phyloP scores from a whole-genome alignment of 2,797 vertebrate genomes.

The Aeoliscus strigatus region DNA sequence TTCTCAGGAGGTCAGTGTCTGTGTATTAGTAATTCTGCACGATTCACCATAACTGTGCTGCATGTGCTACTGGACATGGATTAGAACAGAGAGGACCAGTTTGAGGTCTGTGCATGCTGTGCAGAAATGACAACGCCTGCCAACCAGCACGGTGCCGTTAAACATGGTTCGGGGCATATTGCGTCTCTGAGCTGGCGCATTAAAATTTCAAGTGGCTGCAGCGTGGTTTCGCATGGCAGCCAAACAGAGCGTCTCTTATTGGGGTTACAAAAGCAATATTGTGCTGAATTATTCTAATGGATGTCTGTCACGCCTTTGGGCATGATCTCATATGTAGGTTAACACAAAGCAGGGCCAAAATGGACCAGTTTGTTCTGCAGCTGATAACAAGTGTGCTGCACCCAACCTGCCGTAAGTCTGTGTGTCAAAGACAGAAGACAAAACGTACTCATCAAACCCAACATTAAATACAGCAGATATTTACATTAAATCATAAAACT shows the following conservation, averaged over 20 bases:
- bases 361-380: slow-evolving; percentile 3
- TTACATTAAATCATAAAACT: background rate
- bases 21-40: too few relatives aligned
- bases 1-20: too few relatives aligned
- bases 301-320: slow-evolving; percentile 44
- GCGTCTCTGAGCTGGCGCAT: slow-evolving; percentile 22
- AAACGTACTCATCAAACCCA: background rate
- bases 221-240: too few relatives aligned
- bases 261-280: slow-evolving; percentile 48
- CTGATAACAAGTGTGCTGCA: slow-evolving; percentile 1
- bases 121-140: too few relatives aligned
- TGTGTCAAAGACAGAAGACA: background rate
- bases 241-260: slow-evolving; percentile 44
- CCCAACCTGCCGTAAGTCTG: background rate
- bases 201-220: too few relatives aligned
- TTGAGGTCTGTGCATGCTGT: too few relatives aligned
- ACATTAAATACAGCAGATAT: background rate
- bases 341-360: slow-evolving; percentile 17
- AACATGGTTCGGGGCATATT: slow-evolving; percentile 8
- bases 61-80: too few relatives aligned
- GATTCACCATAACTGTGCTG: too few relatives aligned
- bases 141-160: background rate
- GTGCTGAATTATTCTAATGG: slow-evolving; percentile 51
- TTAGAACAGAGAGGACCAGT: too few relatives aligned
- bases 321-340: slow-evolving; percentile 44